Conservation (phyloP, 2,888 invertebrate species). For the Chirona hameri region DNA sequence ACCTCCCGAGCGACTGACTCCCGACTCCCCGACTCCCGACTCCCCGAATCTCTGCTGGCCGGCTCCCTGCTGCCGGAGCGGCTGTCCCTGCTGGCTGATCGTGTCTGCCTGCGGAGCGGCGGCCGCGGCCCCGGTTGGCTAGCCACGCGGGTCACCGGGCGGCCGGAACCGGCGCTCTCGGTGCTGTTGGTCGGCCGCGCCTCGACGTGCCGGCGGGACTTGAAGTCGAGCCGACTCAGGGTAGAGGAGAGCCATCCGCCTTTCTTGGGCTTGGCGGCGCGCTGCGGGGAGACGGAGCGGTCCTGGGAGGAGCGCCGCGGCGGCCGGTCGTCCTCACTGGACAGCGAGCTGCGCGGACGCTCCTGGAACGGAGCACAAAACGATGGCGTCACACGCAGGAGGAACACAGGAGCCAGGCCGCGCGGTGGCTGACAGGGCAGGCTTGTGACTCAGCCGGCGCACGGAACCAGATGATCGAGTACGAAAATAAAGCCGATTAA, state of each 20-base stretch:
- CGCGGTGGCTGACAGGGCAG: no score
- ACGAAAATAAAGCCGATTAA: no score
- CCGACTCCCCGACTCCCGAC: background rate
- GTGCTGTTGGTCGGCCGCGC: background rate
- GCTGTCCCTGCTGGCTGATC: background rate
- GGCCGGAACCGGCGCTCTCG: background rate
- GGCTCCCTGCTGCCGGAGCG: conserved; percentile 7
- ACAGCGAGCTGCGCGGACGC: background rate
- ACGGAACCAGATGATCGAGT: no score
- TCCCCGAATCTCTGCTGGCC: background rate
- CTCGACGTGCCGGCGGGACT: conserved; percentile 25
- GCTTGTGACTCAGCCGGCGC: no score
- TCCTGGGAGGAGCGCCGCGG: background rate
- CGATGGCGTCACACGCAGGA: no score
- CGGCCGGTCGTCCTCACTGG: background rate
- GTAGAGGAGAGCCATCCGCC: conserved; percentile 37
- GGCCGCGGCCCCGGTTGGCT: background rate
- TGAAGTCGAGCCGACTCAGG: conserved; percentile 33
- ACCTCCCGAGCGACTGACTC: background rate
- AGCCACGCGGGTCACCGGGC: background rate
- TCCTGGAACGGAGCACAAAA: background rate
- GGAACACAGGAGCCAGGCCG: no score
- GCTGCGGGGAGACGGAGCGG: conserved; percentile 24
- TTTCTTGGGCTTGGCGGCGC: conserved; percentile 30
- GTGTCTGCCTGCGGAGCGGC: background rate